Base-by-base conservation (phyloP, 2,797 vertebrate genomes). In the Sebastes vulpes region DNA sequence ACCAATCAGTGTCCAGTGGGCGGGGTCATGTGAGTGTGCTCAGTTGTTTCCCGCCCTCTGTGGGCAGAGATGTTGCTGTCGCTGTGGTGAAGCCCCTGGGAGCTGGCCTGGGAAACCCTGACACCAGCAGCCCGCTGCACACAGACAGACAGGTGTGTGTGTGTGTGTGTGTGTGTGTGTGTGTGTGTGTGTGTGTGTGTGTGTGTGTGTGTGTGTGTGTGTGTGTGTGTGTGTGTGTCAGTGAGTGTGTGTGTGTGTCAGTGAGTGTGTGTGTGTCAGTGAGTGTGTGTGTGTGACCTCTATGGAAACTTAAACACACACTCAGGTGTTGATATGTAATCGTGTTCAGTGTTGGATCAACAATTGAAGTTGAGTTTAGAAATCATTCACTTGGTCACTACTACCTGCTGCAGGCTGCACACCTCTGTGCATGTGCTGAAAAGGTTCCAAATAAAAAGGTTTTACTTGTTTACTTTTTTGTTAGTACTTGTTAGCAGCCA, bases 111-210 rank as follows among this genome's bases (percentile, higher is more conserved):
- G 96, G 95, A 87, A 91, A 96, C 56, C 93, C 96, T 2, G 92
- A 95, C 58, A 78, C 83, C 8, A 96, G 96, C 83, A 97, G 97
- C 90, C 94, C 96, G 48, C 94, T 98, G 38, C 97, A 96, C 92
- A 98, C 97, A 6, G 97, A 99, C 94, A 97, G 97, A 96, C 97
- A 99, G 95, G 98, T 98, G 93, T 94, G 96, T 68, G 58, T 72
- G 23, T 14, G 32, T 32, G 31, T 31, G 23, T 23, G 23, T 23
- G 23, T 23, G 23, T 23, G 23, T 23, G 23, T 25, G 23, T 23
- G 23, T 23, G 23, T 23, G 35, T 38, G 38, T 42, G 38, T 38
- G 35, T n/a, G n/a, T 23, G 23, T 23, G 23, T 23, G n/a, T 38
- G 35, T 38, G 35, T 42, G 12, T 1, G 31, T 56, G 53, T 35